Evolutionary conservation across 1,140 invertebrate genomes (phyloP).

Genomic region (silkworm (Bombyx mori)): DNA sequence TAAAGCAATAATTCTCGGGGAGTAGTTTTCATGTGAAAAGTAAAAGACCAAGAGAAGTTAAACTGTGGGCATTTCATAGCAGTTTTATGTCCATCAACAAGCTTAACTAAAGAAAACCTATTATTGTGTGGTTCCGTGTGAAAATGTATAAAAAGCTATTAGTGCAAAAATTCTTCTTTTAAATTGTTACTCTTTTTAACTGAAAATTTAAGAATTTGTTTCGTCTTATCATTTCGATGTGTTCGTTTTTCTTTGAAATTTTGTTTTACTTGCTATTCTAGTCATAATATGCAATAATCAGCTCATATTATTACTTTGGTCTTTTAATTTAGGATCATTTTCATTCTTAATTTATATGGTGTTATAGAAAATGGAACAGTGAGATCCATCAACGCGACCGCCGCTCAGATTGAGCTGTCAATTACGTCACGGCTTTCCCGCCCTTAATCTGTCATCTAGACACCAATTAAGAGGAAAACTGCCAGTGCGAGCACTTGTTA

Average conservation of each 20-base stretch:
- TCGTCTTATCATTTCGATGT: too few relatives aligned
- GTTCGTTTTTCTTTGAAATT: constrained; percentile 3
- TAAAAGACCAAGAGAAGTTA: constrained; percentile 28
- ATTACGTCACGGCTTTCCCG: constrained; percentile 55
- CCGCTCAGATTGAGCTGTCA: constrained; percentile 59
- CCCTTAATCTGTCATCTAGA: constrained; percentile 62
- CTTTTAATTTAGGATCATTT: background rate
- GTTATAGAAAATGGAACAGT: too few relatives aligned
- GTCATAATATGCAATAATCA: constrained; percentile 15
- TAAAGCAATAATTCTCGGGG: constrained; percentile 52
- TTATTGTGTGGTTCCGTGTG: too few relatives aligned
- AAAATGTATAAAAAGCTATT: too few relatives aligned
- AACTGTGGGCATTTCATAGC: constrained; percentile 26
- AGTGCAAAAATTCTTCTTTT: too few relatives aligned
- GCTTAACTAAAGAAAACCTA: constrained; percentile 6
- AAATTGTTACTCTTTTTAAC: too few relatives aligned
- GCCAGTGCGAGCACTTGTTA: constrained; percentile 31
- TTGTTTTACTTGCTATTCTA: constrained; percentile 17
- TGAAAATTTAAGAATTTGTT: too few relatives aligned
- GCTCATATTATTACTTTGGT: background rate
- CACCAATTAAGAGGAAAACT: constrained; percentile 59
- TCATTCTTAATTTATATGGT: too few relatives aligned
- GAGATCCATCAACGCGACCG: constrained; percentile 43
- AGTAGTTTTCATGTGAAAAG: constrained; percentile 49
- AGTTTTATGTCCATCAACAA: constrained; percentile 5